phyloP scores from a whole-genome alignment of 1,140 invertebrate species.

The Drosophila ambigua region DNA sequence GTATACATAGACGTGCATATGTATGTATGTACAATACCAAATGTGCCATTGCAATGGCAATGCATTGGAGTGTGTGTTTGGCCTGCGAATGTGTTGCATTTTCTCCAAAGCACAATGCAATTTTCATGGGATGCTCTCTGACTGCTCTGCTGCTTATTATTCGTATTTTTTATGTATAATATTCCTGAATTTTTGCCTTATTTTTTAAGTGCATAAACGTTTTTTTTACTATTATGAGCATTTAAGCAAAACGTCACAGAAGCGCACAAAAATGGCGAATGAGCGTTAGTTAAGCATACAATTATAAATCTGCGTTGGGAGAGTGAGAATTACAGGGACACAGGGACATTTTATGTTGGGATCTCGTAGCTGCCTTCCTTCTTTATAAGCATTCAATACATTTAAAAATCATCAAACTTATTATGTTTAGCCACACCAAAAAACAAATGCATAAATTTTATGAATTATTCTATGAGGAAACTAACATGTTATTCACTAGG shows the following conservation, averaged over 20 bases:
- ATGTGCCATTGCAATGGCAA: too few species aligned
- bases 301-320: constrained; percentile 68
- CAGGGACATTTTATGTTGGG: too few species aligned
- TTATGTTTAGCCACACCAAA: neutral
- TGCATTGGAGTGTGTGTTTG: constrained; percentile 9
- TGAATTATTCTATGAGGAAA: constrained; percentile 19
- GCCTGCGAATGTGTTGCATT: constrained; percentile 50
- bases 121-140: constrained; percentile 62
- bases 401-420: constrained; percentile 28
- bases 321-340: constrained; percentile 20
- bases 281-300: constrained; percentile 75
- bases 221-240: constrained; percentile 74
- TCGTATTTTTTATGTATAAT: constrained; percentile 48
- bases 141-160: constrained; percentile 7
- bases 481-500: constrained; percentile 14
- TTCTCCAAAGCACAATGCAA: constrained; percentile 61
- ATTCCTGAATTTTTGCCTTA: constrained; percentile 41
- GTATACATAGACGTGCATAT: neutral
- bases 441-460: constrained; percentile 3
- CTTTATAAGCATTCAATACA: too few species aligned
- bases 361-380: too few species aligned
- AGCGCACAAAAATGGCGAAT: constrained; percentile 50
- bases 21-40: too few species aligned
- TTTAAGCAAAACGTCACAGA: constrained; percentile 75
- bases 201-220: constrained; percentile 48